Evolutionary conservation across 2,113 vertebrate species (phyloP), one percentile per base, ranked within the genome.

Genomic region (Ardeotis arabs): DNA sequence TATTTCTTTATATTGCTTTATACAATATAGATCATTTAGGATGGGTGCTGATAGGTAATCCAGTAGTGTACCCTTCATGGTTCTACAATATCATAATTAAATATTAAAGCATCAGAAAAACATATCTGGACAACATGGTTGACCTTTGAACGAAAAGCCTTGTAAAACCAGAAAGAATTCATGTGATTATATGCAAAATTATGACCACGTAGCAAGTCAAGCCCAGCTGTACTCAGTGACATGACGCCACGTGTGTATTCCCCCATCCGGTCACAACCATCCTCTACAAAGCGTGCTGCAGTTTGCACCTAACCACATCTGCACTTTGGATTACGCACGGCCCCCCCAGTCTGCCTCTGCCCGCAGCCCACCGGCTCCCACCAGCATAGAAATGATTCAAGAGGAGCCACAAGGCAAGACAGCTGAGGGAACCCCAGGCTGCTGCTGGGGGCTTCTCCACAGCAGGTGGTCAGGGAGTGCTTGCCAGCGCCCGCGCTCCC

Each of bases 141-240:
- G 60, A 80, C 72, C 76, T 93, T 70, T 84, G 90, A 93, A 90
- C 93, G 72, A 93, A 77, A 73, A 94, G 23, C 41, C 47, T 83
- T 3, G 1, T 66, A 87, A 77, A 25, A 84, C 53, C 62, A 94
- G 88, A 79, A 84, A 64, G 64, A 70, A 66, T 53, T 85, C 10
- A 14, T 9, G 56, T 70, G 58, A 80, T 93, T 83, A 62, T 66
- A 58, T 53, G 45, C 47, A 83, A 84, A 88, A 60, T 58, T 66
- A 73, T 22, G 59, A 15, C 53, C 63, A 25, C 9, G 41, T 6
- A 77, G 52, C 41, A 56, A 55, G 63, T 16, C 24, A 66, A 88
- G 79, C 11, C 75, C 95, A 93, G 92, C 85, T 94, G 88, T 33
- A 73, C 0, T 5, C 53, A 23, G 41, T 88, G 95, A 88, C 70